Evolutionary conservation across 2,113 vertebrate genomes (phyloP), one percentile per base, ranked within the genome.

Genomic region (Chaetops frenatus): DNA sequence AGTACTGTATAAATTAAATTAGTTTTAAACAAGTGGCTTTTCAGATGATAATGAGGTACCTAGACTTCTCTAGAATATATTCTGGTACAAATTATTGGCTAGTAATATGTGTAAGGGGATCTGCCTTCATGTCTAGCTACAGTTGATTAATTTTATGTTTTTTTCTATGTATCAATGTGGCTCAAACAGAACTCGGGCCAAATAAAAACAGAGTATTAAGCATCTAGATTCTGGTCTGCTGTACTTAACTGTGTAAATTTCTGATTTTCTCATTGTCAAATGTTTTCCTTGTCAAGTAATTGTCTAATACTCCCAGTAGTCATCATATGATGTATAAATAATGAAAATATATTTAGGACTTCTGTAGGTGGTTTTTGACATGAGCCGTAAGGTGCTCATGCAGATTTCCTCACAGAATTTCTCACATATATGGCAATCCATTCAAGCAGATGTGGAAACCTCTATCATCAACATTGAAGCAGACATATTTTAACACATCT

Each of bases 111-210:
- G 3, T 48, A 48, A 61, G 7, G 24, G 28, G 36, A 36, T 82
- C 45, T 70, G 33, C 17, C 36, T 61, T 80, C 27, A 25, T 12
- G 2, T 62, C 7, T 29, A 86, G 24, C 14, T 70, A 18, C 24
- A 44, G 11, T 24, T 35, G 31, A 23, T 56, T 74, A 5, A 4
- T 10, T 2, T 45, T 19, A 9, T n/a, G 51, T 74, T 88, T 70
- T 42, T n/a, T 48, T 13, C 4, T 42, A 1, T 0, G 0, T 19
- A 51, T 44, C 20, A 18, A 1, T 15, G 35, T 36, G 27, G 20
- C 33, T 65, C 3, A 3, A 61, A 9, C 20, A 73, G 61, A 69
- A 48, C 31, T 90, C 23, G n/a, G 58, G 18, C 22, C 9, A 47
- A 86, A 77, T 8, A 48, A 17, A 17, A 15, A 67, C n/a, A 82